Evolutionary conservation across 2,113 vertebrate species (phyloP).

Genomic region (Ictidomys tridecemlineatus): DNA sequence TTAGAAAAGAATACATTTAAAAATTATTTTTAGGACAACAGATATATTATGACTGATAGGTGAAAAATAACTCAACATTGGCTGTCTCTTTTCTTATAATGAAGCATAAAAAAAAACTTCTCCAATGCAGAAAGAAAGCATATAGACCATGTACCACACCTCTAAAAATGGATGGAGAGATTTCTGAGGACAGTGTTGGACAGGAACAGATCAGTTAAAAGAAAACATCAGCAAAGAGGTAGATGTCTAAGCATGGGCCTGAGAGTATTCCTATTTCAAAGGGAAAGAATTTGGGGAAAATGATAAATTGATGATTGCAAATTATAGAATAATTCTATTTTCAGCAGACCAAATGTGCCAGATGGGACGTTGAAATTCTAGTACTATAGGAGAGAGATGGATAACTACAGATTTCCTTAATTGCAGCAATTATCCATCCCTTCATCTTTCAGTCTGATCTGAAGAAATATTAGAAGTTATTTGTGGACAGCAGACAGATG

Average conservation of each 20-base stretch:
- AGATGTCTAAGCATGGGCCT: not conserved
- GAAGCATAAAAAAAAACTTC: not conserved
- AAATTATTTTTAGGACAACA: not conserved
- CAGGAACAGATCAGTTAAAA: not conserved
- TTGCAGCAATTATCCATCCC: not conserved
- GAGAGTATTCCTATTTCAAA: not conserved
- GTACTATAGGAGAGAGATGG: no score
- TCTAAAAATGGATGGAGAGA: not conserved
- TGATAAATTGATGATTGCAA: not conserved
- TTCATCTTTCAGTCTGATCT: not conserved
- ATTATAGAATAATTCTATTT: not conserved
- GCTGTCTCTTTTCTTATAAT: not conserved
- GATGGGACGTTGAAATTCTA: not conserved
- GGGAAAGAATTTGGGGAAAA: not conserved
- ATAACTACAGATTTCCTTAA: not conserved
- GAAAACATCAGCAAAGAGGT: not conserved
- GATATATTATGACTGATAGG: not conserved
- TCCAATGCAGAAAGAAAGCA: not conserved
- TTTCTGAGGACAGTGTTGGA: not conserved
- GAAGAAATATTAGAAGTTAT: not conserved
- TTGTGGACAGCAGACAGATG: not conserved
- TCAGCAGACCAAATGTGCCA: not conserved
- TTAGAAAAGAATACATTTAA: not conserved
- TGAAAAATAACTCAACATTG: not conserved
- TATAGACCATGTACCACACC: not conserved